Percentiles rank a stretch among this genome's conserved stretches.
phyloP scores from a whole-genome alignment of 2,888 invertebrate species.

The Acholoe squamosa region DNA sequence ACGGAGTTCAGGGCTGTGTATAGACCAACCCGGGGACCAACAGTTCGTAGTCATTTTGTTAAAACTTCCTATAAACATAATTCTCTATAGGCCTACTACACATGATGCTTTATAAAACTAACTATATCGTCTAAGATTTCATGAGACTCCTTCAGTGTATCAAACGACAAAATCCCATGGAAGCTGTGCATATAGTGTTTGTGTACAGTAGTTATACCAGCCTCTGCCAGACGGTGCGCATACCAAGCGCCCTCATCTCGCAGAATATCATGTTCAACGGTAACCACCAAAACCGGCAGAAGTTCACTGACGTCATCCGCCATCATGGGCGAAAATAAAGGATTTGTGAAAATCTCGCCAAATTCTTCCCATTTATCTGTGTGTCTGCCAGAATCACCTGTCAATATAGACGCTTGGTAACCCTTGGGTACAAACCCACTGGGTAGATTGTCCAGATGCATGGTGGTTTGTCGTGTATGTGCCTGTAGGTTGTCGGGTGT shows the following conservation, averaged over 20 bases:
- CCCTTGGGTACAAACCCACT: neutral
- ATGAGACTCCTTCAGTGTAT: neutral
- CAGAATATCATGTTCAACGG: slow-evolving; percentile 83
- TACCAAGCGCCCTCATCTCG: slow-evolving; percentile 83
- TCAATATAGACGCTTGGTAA: neutral
- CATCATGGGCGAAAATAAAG: slow-evolving; percentile 82
- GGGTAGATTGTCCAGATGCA: neutral
- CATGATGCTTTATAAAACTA: slow-evolving; percentile 25
- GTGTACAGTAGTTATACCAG: slow-evolving; percentile 75
- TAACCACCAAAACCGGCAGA: slow-evolving; percentile 81
- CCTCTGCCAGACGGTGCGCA: slow-evolving; percentile 77
- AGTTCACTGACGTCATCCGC: slow-evolving; percentile 74
- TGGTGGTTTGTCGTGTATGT: neutral
- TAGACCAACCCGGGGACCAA: too few relatives aligned
- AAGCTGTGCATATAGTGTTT: slow-evolving; percentile 76
- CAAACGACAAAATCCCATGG: slow-evolving; percentile 70
- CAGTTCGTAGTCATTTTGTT: too few relatives aligned
- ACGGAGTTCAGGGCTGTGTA: too few relatives aligned
- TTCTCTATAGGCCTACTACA: too few relatives aligned
- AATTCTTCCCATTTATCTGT: slow-evolving; percentile 59
- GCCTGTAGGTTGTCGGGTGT: neutral
- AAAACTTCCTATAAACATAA: too few relatives aligned
- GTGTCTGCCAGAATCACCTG: neutral
- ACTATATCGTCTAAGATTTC: neutral
- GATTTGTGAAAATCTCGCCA: slow-evolving; percentile 74